These are phyloP conservation scores for Serrognathus titanus DNA, from an alignment of 2,888 invertebrate species.

Conservation along the genomic window DNA sequence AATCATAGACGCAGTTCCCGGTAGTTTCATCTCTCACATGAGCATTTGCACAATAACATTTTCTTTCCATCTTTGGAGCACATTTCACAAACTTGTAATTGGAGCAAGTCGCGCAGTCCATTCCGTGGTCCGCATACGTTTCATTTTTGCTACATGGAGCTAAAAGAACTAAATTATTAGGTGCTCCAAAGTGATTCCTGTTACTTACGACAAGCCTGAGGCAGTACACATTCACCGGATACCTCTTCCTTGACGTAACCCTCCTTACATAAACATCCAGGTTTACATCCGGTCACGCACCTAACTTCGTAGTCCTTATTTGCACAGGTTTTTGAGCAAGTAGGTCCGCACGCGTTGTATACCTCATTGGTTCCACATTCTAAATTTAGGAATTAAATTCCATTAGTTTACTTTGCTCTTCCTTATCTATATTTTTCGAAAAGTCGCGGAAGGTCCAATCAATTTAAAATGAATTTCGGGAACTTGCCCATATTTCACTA, in stretches of 20 bases:
- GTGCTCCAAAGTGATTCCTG: neutral
- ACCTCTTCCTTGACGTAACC: constrained; percentile 36
- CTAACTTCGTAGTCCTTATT: constrained; percentile 3
- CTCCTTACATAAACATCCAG: constrained; percentile 34
- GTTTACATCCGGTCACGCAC: constrained; percentile 16
- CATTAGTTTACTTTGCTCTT: no score
- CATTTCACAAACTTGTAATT: constrained; percentile 1
- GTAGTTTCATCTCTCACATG: constrained; percentile 16
- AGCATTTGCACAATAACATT: constrained; percentile 9
- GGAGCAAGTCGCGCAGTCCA: constrained; percentile 9
- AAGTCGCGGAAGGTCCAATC: no score
- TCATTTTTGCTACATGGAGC: neutral
- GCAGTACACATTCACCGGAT: constrained; percentile 6
- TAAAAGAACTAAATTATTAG: neutral
- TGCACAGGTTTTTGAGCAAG: constrained; percentile 14
- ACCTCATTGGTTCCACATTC: constrained; percentile 12
- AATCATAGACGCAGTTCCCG: constrained; percentile 9
- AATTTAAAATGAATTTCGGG: no score
- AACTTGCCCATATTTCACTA: no score
- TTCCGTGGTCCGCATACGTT: neutral
- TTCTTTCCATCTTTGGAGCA: neutral
- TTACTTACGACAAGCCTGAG: constrained; percentile 19
- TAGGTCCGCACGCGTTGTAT: constrained; percentile 12
- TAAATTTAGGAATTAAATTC: neutral
- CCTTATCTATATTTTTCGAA: no score